A percentile compares a stretch with the other conserved stretches of the same genome.
Conservation (phyloP, 2,888 invertebrate genomes). For the Vandiemenella viatica region DNA sequence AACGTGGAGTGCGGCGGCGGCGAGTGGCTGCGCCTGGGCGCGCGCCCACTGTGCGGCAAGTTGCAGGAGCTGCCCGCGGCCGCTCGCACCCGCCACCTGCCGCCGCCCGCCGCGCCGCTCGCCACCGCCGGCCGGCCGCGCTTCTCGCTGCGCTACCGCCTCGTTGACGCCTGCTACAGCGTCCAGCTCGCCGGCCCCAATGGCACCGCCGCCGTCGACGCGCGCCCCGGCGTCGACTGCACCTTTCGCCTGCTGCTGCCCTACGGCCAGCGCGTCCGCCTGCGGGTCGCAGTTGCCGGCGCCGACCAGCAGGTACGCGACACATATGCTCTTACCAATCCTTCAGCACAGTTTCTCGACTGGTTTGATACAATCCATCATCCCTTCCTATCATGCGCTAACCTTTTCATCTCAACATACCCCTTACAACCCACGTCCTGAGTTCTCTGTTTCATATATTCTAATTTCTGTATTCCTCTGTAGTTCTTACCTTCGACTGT, state of each 20-base stretch:
- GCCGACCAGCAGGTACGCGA: no score
- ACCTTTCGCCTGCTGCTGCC: not conserved
- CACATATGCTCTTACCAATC: no score
- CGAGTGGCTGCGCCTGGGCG: conserved; percentile 39
- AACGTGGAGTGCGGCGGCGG: conserved; percentile 53
- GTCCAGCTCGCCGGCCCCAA: not conserved
- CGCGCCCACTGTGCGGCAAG: conserved; percentile 47
- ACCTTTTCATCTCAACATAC: no score
- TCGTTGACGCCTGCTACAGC: not conserved
- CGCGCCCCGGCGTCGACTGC: not conserved
- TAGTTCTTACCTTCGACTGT: no score
- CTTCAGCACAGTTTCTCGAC: no score
- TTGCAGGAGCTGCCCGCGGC: conserved; percentile 45
- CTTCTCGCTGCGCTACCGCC: not conserved
- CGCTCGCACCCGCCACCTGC: conserved; percentile 45
- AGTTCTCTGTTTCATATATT: no score
- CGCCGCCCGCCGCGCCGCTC: conserved; percentile 25
- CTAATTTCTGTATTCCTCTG: no score
- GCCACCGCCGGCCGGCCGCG: conserved; percentile 45
- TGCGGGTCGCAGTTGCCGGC: no score
- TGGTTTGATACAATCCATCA: no score
- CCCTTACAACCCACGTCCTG: no score
- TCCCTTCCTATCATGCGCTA: no score
- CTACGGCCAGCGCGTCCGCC: not conserved
- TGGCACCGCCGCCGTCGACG: not conserved